A percentile compares a stretch with the other conserved stretches of the same genome.
phyloP scores from a whole-genome alignment of 1,140 invertebrate species.

The Coenobita brevimanus region DNA sequence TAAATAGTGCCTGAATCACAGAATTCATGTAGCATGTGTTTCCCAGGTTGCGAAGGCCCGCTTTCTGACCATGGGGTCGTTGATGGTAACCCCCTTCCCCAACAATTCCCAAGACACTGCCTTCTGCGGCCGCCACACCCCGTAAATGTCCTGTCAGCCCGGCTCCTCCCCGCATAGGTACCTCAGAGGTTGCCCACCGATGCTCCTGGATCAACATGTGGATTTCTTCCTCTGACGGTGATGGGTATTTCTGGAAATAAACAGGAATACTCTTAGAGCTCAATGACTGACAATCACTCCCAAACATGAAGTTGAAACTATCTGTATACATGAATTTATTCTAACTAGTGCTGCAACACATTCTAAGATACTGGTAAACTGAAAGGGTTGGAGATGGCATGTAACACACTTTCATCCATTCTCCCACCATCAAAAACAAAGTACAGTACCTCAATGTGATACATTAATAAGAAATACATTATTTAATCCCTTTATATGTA shows the following conservation, averaged over 20 bases:
- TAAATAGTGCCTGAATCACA: slow-evolving; percentile 85
- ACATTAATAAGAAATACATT: no score
- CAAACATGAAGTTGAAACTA: no score
- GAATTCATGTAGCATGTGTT: slow-evolving; percentile 93
- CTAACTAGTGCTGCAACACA: no score
- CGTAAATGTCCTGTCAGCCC: slow-evolving; percentile 6
- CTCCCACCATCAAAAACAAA: no score
- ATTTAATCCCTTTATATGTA: no score
- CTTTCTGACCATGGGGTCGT: slow-evolving; percentile 31
- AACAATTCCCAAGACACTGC: not conserved
- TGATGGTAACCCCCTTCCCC: slow-evolving; percentile 38
- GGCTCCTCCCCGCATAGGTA: not conserved
- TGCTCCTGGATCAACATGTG: slow-evolving; percentile 56
- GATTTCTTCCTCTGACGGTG: slow-evolving; percentile 56
- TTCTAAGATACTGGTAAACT: no score
- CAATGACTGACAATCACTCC: no score
- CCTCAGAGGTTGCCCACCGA: slow-evolving; percentile 19
- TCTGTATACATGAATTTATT: no score
- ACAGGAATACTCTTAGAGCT: not conserved
- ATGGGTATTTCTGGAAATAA: slow-evolving; percentile 37
- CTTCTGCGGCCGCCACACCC: not conserved
- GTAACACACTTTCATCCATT: no score
- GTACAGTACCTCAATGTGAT: no score
- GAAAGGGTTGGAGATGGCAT: no score
- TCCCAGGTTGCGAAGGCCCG: slow-evolving; percentile 86